Evolutionary conservation across 2,797 vertebrate genomes (phyloP).

Genomic region (Arctocebus calabarensis): DNA sequence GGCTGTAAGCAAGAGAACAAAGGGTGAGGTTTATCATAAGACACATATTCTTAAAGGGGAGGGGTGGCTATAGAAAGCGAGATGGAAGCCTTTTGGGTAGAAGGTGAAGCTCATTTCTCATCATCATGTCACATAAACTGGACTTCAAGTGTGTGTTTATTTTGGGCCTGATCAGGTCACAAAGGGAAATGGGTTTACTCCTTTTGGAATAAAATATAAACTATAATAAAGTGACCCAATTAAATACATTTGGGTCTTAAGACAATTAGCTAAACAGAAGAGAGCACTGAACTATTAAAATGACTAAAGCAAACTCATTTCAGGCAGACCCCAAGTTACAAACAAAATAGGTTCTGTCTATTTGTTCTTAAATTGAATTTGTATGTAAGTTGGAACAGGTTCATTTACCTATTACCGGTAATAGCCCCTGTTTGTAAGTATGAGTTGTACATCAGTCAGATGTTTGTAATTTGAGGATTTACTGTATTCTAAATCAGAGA

Average conservation of each 20-base stretch:
- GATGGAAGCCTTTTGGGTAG: neutral
- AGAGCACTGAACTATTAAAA: neutral
- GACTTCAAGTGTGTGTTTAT: neutral
- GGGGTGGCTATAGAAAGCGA: neutral
- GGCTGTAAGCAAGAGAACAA: neutral
- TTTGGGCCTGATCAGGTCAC: neutral
- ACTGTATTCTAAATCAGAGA: neutral
- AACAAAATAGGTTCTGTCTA: too few species aligned
- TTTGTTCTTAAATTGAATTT: too few species aligned
- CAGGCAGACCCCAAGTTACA: too few species aligned
- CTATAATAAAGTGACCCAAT: neutral
- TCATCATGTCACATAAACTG: neutral
- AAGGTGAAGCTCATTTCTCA: accelerated
- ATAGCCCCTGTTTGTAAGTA: too few species aligned
- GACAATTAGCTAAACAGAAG: neutral
- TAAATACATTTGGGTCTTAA: neutral
- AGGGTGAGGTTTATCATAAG: neutral
- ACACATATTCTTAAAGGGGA: neutral
- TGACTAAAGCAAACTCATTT: neutral
- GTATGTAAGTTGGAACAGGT: too few species aligned
- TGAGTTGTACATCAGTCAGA: too few species aligned
- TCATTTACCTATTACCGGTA: too few species aligned
- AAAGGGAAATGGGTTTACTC: neutral
- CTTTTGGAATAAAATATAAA: neutral
- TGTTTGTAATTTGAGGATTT: too few species aligned